Percentiles rank a stretch among this genome's conserved stretches.
These are phyloP conservation scores for Silurus lanzhouensis DNA, from an alignment of 2,797 vertebrate species.

Conservation along the genomic window DNA sequence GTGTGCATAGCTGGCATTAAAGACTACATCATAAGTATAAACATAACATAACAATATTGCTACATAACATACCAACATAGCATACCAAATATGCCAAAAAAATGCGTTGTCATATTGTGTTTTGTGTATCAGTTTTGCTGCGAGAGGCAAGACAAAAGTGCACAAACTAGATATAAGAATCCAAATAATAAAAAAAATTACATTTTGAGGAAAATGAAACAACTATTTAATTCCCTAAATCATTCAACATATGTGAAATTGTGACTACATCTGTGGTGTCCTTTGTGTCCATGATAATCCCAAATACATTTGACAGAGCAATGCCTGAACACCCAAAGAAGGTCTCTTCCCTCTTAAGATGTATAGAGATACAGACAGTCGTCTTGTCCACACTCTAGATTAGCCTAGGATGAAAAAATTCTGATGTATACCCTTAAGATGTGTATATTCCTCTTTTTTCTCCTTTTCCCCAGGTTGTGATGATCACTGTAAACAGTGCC, in stretches of 20 bases:
- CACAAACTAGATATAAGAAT: neutral
- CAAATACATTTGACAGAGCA: neutral
- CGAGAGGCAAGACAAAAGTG: neutral
- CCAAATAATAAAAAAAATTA: neutral
- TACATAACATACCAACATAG: neutral
- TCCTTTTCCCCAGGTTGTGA: conserved; percentile 77
- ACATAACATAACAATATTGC: neutral
- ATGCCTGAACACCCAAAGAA: neutral
- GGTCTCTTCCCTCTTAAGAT: too few relatives aligned
- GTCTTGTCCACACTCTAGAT: neutral
- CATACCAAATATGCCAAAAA: neutral
- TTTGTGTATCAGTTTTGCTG: neutral
- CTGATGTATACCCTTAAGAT: neutral
- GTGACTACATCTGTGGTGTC: neutral
- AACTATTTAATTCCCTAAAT: neutral
- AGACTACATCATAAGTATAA: neutral
- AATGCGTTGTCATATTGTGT: neutral
- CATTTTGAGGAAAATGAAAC: neutral
- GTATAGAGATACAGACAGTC: too few relatives aligned
- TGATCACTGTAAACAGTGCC: conserved; percentile 79
- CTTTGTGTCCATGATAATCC: neutral
- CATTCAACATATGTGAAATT: neutral
- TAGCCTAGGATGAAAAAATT: neutral
- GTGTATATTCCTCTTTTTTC: conserved; percentile 5
- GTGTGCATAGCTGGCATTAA: neutral